A percentile compares a stretch with the other conserved stretches of the same genome.
Evolutionary conservation across 2,113 vertebrate species (phyloP).

Genomic region (Reinhardtius hippoglossoides): DNA sequence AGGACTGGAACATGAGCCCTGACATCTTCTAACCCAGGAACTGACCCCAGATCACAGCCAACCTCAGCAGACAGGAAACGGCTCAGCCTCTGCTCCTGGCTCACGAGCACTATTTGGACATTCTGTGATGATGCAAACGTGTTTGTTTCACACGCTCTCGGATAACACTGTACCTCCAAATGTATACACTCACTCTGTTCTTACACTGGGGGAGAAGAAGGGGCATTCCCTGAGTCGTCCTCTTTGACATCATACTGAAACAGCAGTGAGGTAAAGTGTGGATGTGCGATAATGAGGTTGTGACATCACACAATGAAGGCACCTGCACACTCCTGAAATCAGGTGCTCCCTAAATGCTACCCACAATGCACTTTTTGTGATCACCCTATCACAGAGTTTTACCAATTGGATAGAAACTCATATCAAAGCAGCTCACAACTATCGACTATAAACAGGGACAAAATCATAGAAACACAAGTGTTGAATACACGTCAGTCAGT

Average conservation of each 20-base stretch:
- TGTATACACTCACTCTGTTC: constrained; percentile 49
- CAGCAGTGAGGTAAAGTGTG: constrained; percentile 32
- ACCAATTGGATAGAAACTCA: constrained; percentile 26
- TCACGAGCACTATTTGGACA: constrained; percentile 57
- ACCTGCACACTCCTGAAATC: constrained; percentile 52
- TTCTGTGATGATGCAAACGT: constrained; percentile 54
- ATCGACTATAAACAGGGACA: not conserved
- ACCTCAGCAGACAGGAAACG: constrained; percentile 52
- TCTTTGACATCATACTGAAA: constrained; percentile 42
- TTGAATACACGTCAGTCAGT: not conserved
- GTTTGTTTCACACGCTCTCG: constrained; percentile 54
- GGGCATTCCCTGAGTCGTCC: constrained; percentile 3
- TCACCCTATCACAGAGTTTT: constrained; percentile 39
- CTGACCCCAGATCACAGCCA: constrained; percentile 28
- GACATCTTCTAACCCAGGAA: constrained; percentile 90
- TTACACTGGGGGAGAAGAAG: constrained; percentile 25
- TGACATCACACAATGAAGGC: constrained; percentile 36
- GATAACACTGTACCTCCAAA: constrained; percentile 4
- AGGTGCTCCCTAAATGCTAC: constrained; percentile 50
- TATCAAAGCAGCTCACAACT: constrained; percentile 32
- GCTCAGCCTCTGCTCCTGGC: constrained; percentile 48
- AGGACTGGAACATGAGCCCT: constrained; percentile 92
- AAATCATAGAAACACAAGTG: constrained; percentile 15
- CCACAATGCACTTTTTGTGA: constrained; percentile 68
- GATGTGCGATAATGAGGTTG: constrained; percentile 6